Base-by-base conservation (phyloP, 2,113 vertebrate genomes). In the Ammodytes marinus region DNA sequence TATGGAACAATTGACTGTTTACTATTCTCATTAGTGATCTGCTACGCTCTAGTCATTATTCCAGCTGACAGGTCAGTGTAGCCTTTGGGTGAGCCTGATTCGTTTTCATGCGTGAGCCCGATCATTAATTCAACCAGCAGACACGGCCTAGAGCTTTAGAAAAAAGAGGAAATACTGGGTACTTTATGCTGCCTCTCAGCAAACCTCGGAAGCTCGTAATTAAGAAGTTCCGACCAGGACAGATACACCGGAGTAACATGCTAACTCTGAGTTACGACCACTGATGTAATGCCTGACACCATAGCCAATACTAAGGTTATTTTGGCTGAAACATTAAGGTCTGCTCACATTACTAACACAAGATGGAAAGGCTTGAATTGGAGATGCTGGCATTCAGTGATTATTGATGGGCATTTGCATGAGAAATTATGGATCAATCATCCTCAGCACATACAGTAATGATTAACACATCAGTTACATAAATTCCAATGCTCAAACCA, bases 21-120 rank as follows among this genome's bases (percentile, higher is more conserved):
- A 87, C 86, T 86, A 79, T 88, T 91, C 90, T 93, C 90, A 92
- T 93, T 92, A 92, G 90, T 60, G 85, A 91, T 88, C 79, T 37
- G 83, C 75, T 64, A 73, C 49, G 58, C 88, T 88, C 80, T 75
- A 83, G 83, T 91, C 90, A 93, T 93, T 89, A 92, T 93, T 93
- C 87, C 90, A 91, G 78, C 75, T 91, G 92, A 93, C 92, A 93
- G 89, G 84, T 79, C 88, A 85, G 87, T 74, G 77, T 79, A 89
- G 70, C 91, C 90, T 88, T 86, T 84, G 85, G 87, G 79, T 79
- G 74, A 87, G 82, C 74, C 88, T 82, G 89, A 88, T 88, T 86
- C 45, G 52, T 87, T 91, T 90, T 86, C 84, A 88, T 89, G 85
- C 69, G 37, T 58, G 69, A 82, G 87, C 80, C 83, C 83, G 74